A percentile compares a stretch with the other conserved stretches of the same genome.
These are phyloP conservation scores for Aphelenchoides besseyi DNA, from an alignment of 1,140 invertebrate species.

Conservation along the genomic window DNA sequence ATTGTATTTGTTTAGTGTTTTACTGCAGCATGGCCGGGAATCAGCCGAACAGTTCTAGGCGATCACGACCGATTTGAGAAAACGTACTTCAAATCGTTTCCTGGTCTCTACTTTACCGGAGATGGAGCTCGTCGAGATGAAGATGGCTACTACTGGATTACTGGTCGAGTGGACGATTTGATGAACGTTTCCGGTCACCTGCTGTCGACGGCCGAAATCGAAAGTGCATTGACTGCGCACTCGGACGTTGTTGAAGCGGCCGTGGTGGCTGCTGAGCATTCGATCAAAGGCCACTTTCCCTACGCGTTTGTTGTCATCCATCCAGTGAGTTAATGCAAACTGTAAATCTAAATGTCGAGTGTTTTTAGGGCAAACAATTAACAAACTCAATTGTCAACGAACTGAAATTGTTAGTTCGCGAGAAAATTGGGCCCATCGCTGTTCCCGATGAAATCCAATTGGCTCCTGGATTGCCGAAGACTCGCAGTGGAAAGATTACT, in stretches of 20 bases:
- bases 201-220: constrained; percentile 88
- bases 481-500: constrained; percentile 97
- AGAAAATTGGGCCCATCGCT: constrained; percentile 91
- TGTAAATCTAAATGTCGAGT: constrained; percentile 7
- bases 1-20: constrained; percentile 43
- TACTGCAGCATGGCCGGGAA: constrained; percentile 81
- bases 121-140: constrained; percentile 85
- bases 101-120: constrained; percentile 92
- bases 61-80: constrained; percentile 87
- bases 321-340: constrained; percentile 30
- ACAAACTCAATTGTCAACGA: constrained; percentile 33
- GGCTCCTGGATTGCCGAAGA: constrained; percentile 88
- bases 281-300: constrained; percentile 88
- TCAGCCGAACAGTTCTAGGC: constrained; percentile 87
- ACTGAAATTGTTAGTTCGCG: constrained; percentile 70
- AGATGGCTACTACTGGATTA: constrained; percentile 94
- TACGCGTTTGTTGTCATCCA: constrained; percentile 86
- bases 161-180: constrained; percentile 94
- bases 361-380: constrained; percentile 31
- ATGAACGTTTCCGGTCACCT: constrained; percentile 94
- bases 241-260: constrained; percentile 82
- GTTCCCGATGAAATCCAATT: constrained; percentile 85
- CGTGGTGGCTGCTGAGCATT: constrained; percentile 86
- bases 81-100: constrained; percentile 91
- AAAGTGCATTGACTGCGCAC: constrained; percentile 83